Percentiles rank a stretch among this genome's conserved stretches.
Conservation (phyloP, 2,113 vertebrate species). For the Okapia johnstoni region DNA sequence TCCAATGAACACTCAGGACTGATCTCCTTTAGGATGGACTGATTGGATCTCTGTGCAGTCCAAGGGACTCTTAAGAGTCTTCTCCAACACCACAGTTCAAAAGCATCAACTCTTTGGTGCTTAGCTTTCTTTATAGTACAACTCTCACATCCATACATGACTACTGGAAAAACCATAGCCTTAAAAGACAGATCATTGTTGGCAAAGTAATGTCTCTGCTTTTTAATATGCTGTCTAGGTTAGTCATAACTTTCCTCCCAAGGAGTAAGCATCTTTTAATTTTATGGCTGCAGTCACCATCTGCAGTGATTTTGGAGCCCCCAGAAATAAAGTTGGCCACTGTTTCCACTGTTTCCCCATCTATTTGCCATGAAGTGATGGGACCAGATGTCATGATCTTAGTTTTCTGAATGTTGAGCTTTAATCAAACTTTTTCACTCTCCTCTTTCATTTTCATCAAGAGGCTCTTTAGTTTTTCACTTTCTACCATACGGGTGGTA, state of each 20-base stretch:
- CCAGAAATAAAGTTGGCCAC: neutral
- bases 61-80: neutral
- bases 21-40: neutral
- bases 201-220: neutral
- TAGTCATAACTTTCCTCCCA: neutral
- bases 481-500: neutral
- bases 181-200: neutral
- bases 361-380: neutral
- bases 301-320: neutral
- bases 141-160: neutral
- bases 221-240: neutral
- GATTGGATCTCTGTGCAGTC: neutral
- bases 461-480: neutral
- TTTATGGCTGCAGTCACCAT: fast-evolving
- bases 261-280: neutral
- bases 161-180: neutral
- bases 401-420: neutral
- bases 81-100: neutral
- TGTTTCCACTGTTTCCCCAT: neutral
- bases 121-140: neutral
- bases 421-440: neutral
- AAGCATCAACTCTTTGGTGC: fast-evolving
- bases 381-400: neutral
- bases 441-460: neutral
- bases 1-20: neutral